A percentile compares a stretch with the other conserved stretches of the same genome.
Evolutionary conservation across 2,113 vertebrate species (phyloP).

Genomic region (Chlorocebus sabaeus): DNA sequence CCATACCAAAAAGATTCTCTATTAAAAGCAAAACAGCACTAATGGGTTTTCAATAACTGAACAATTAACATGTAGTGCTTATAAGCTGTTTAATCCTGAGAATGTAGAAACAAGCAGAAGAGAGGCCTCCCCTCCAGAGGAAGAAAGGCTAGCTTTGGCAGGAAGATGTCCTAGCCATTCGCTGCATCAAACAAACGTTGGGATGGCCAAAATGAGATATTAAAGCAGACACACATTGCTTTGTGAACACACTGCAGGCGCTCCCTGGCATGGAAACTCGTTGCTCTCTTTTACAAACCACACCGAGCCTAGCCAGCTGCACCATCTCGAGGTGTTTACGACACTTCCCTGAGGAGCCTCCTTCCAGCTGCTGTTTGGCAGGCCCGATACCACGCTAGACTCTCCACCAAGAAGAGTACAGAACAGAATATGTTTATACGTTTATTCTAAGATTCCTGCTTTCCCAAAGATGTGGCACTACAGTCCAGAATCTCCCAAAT

Average conservation of each 20-base stretch:
- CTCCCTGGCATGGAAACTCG: background rate
- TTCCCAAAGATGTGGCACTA: background rate
- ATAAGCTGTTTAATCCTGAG: background rate
- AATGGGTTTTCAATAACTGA: background rate
- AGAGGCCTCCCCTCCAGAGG: background rate
- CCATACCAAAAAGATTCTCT: background rate
- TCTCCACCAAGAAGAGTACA: background rate
- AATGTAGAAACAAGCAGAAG: background rate
- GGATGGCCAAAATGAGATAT: fast-evolving
- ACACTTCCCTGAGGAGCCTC: no score
- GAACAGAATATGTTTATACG: fast-evolving
- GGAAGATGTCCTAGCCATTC: background rate
- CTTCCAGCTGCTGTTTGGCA: background rate
- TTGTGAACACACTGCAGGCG: fast-evolving
- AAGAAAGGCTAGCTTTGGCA: background rate
- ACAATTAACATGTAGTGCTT: background rate
- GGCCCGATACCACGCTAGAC: background rate
- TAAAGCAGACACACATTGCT: background rate
- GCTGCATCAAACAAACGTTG: fast-evolving
- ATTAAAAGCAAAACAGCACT: background rate
- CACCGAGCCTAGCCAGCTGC: background rate
- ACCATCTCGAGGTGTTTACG: fast-evolving
- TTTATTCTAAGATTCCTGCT: background rate
- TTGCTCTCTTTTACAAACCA: background rate
- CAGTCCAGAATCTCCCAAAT: background rate